Base-by-base conservation (phyloP, 2,888 invertebrate genomes). In the Oegoconia quadripuncta region DNA sequence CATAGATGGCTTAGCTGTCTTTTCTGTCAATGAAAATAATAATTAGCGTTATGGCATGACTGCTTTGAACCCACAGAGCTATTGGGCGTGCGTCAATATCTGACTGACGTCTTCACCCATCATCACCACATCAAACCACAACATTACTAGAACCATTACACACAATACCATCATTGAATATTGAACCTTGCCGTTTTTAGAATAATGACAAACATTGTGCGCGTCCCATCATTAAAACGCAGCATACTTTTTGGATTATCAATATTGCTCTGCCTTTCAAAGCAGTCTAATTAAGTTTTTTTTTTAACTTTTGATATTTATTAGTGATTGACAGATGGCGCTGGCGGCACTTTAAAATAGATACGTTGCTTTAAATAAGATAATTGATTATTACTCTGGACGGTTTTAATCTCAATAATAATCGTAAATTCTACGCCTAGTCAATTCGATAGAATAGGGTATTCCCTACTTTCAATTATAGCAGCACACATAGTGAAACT, bases 211-310 rank as follows among this genome's bases (percentile, higher is more conserved):
- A 50, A 22, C 45, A 46, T 48, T 26, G 34, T 16, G 5, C 13
- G 14, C 28, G 32, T 6, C 12, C 31, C 11, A 17, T 13, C 9
- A 33, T 27, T n/a, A 13, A 35, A 38, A 34, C 41, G 41, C 31
- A 48, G n/a, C 51, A 48, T 54, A 14, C 5, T 23, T 8, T 16
- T 5, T 3, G 17, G 64, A 61, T 58, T 60, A 55, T 61, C 55
- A 59, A 70, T 64, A 64, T 70, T 69, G 59, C 66, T 68, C 67
- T 71, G 74, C 74, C 79, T 79, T 78, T 75, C 74, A 86, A 75
- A 82, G 82, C 76, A 74, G 78, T 70, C 83, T 84, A 84, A 82
- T 84, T 83, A 81, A 74, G 79, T 83, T 83, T 83, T 72, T 81
- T 83, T 50, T 37, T 28, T 68, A 62, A 71, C 69, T 74, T 78